These are phyloP conservation scores for Xyrauchen texanus DNA, from an alignment of 2,113 vertebrate species.

Conservation along the genomic window DNA sequence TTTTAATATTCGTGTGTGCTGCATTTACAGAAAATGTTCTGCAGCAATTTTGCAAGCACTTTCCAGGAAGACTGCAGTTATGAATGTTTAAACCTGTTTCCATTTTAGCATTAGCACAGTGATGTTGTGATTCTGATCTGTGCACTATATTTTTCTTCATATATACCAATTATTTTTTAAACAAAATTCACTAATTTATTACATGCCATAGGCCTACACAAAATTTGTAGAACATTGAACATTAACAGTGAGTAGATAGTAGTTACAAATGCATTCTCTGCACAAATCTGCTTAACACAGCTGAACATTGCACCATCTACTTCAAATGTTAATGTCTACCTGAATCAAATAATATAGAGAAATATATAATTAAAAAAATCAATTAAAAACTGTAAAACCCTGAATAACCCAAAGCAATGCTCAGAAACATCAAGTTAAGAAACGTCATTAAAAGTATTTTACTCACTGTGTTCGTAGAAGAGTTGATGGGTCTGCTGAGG, in stretches of 20 bases:
- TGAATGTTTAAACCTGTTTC: too few relatives aligned
- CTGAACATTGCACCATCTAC: too few relatives aligned
- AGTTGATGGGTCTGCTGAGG: slow-evolving; percentile 21
- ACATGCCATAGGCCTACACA: too few relatives aligned
- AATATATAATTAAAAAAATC: background rate
- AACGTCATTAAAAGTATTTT: slow-evolving; percentile 18
- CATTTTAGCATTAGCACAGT: too few relatives aligned
- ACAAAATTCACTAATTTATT: too few relatives aligned
- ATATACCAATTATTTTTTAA: too few relatives aligned
- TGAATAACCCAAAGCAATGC: background rate
- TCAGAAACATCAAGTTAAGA: background rate
- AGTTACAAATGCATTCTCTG: background rate
- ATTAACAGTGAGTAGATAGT: background rate
- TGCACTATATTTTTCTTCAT: too few relatives aligned
- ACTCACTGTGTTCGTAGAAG: background rate
- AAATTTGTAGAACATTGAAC: too few relatives aligned
- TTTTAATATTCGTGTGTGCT: background rate
- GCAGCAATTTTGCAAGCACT: background rate
- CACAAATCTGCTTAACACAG: background rate
- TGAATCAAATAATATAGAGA: background rate
- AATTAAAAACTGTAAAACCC: too few relatives aligned
- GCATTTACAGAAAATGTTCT: background rate
- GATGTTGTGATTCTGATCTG: too few relatives aligned
- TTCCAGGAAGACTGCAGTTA: too few relatives aligned
- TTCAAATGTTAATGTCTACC: too few relatives aligned